Evolutionary conservation across 2,888 invertebrate genomes (phyloP).

Genomic region (Euphydryas editha): DNA sequence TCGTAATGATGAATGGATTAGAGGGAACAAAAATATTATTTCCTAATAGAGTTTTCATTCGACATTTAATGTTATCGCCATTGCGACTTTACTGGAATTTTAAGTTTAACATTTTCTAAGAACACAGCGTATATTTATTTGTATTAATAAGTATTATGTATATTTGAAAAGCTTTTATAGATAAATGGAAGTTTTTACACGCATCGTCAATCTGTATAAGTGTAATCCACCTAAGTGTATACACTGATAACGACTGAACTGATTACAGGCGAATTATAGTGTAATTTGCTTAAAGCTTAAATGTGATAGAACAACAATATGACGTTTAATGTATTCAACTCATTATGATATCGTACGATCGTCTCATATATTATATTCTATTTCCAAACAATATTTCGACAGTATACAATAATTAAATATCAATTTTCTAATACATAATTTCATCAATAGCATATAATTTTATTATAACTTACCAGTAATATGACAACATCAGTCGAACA

Average conservation of each 20-base stretch:
- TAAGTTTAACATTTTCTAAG: neutral
- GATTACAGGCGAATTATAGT: no score
- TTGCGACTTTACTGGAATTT: no score
- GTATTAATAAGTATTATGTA: neutral
- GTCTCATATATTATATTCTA: no score
- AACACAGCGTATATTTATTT: neutral
- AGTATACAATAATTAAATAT: neutral
- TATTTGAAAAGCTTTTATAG: conserved; percentile 27
- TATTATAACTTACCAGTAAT: conserved; percentile 64
- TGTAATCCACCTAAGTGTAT: conserved; percentile 9
- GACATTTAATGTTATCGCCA: no score
- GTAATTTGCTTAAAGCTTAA: no score
- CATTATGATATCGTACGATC: no score
- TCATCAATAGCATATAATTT: neutral
- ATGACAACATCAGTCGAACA: conserved; percentile 78
- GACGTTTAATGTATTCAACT: no score
- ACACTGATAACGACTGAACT: conserved; percentile 19
- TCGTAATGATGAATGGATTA: no score
- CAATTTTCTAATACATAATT: neutral
- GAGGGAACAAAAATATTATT: no score
- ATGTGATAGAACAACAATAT: no score
- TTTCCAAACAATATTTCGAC: no score
- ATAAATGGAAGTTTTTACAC: conserved; percentile 16
- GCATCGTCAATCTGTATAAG: neutral
- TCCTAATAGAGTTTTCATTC: no score